Base-by-base conservation (phyloP, 2,888 invertebrate genomes). In the Apotomis turbidana region DNA sequence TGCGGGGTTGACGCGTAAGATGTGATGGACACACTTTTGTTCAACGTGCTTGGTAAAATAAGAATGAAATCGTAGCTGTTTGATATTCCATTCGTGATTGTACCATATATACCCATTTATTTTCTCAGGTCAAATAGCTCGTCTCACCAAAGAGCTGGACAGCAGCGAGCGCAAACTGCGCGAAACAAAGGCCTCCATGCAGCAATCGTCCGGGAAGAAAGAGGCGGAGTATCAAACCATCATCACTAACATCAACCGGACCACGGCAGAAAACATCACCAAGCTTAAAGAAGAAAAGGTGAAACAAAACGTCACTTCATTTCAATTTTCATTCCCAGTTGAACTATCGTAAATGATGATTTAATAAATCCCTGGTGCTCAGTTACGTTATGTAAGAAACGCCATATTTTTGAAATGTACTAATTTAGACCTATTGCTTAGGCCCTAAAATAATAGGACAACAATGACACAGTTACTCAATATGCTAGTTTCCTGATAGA, bases 171-270 rank as follows among this genome's bases (percentile, higher is more conserved):
- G 90, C 77, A 94, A 93, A 68, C 79, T 93, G 12, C 91, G 94
- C 4, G 96, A 97, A 49, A 95, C 96, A 0, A 96, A 96, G 82
- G 95, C 94, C 74, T 94, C 94, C 62, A 89, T 97, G 81, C 93
- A 95, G 0, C 96, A 97, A 81, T 95, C 96, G 68, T 94, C 96
- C 0, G 96, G 96, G 9, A 96, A 96, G 77, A 96, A 97, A 80
- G 97, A 97, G 86, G 95, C 95, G 0, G 97, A 97, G 83, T 97
- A 96, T 80, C 96, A 96, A 80, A 96, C 96, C 84, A 95, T 96
- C 69, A 94, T 97, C 62, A 89, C 95, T 13, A 96, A 95, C 82
- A 88, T 97, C 46, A 97, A 96, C 82, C 95, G 95, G 67, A 95
- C 96, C 62, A 96, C 95, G 70, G 96, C 96, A 4, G 97, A 97